Evolutionary conservation across 2,113 vertebrate genomes (phyloP).

Genomic region (Serilophus lunatus): DNA sequence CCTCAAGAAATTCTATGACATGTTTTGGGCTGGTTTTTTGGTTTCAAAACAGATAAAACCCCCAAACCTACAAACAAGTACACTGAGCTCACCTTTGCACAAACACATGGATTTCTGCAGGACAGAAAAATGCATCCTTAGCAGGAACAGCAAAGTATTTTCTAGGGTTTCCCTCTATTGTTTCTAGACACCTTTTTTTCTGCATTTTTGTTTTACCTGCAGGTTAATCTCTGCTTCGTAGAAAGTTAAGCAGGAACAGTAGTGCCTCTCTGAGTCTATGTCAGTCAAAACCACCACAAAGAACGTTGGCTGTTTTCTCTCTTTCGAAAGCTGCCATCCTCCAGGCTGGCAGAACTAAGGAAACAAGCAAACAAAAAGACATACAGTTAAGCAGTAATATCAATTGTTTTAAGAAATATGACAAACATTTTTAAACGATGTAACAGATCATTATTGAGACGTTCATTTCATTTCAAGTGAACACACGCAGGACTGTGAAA

Average conservation of each 20-base stretch:
- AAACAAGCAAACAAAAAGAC: neutral
- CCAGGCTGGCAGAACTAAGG: slow-evolving; percentile 94
- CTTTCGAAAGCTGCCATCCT: slow-evolving; percentile 91
- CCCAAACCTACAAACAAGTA: neutral
- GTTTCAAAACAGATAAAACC: neutral
- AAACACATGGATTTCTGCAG: neutral
- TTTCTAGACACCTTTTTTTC: neutral
- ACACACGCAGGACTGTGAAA: neutral
- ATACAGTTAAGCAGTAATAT: neutral
- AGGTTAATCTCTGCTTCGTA: slow-evolving; percentile 95
- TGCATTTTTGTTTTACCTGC: slow-evolving; percentile 77
- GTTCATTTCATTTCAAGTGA: neutral
- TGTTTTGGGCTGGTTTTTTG: neutral
- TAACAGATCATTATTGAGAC: neutral
- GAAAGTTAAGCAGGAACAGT: slow-evolving; percentile 97
- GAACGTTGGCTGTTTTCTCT: slow-evolving; percentile 91
- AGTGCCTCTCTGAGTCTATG: slow-evolving; percentile 96
- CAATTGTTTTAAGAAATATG: neutral
- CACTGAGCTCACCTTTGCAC: neutral
- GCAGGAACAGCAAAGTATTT: neutral
- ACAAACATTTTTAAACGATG: neutral
- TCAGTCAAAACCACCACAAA: slow-evolving; percentile 97
- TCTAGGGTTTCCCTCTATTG: neutral
- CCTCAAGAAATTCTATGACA: neutral
- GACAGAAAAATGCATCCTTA: neutral